Percentiles rank a stretch among this genome's conserved stretches.
phyloP scores from a whole-genome alignment of 2,797 vertebrate species.

The Holocentrus rufus region DNA sequence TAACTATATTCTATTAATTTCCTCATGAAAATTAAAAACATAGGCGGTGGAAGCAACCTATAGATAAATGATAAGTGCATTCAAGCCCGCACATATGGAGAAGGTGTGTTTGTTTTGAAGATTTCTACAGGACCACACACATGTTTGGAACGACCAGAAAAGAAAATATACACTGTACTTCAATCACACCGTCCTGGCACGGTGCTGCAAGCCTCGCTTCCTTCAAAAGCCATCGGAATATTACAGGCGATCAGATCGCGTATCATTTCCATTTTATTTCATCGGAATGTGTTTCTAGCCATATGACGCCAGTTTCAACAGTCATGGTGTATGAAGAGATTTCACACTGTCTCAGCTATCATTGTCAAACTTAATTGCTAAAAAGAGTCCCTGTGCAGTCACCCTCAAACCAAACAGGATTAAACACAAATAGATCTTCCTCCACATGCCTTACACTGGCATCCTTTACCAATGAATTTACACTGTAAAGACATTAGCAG shows the following conservation, averaged over 20 bases:
- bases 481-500: constrained; percentile 53
- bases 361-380: constrained; percentile 63
- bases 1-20: constrained; percentile 18
- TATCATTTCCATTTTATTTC: not conserved
- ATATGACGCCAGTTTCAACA: constrained; percentile 24
- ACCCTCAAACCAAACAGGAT: constrained; percentile 55
- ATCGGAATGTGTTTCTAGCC: constrained; percentile 40
- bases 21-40: not conserved
- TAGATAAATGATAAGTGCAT: constrained; percentile 18
- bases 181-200: not conserved
- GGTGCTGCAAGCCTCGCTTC: not conserved
- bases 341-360: constrained; percentile 60
- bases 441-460: constrained; percentile 54
- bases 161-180: not conserved
- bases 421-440: constrained; percentile 63
- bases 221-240: constrained; percentile 16
- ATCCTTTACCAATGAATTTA: constrained; percentile 28
- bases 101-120: too few species aligned
- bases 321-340: constrained; percentile 58
- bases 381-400: constrained; percentile 52
- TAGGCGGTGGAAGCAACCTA: constrained; percentile 10
- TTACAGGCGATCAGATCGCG: constrained; percentile 33
- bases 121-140: not conserved
- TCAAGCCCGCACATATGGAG: too few species aligned
- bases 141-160: not conserved